Evolutionary conservation across 2,797 vertebrate genomes (phyloP).

Genomic region (Ptychadena robeensis): DNA sequence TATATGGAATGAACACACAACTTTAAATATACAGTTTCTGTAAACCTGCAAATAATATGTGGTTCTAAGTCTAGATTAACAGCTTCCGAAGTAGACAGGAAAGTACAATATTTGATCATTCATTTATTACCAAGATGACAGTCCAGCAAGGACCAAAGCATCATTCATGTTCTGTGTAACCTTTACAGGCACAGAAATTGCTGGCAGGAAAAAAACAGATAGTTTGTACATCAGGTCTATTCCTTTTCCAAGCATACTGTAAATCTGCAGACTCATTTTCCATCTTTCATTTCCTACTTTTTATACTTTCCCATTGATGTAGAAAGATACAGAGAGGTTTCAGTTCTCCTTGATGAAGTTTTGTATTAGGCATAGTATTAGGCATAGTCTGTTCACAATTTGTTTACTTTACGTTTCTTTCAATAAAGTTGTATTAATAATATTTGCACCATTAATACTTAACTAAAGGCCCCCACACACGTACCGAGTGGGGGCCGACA

Average conservation of each 20-base stretch:
- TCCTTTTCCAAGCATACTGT: conserved; percentile 37
- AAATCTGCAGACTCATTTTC: conserved; percentile 16
- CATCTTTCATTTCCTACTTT: conserved; percentile 19
- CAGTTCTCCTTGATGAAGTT: neutral
- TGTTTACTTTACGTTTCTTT: neutral
- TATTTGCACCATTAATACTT: neutral
- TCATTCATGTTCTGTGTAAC: conserved; percentile 26
- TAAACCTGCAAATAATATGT: neutral
- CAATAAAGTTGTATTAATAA: neutral
- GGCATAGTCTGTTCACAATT: neutral
- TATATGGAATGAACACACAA: neutral
- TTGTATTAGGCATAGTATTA: neutral
- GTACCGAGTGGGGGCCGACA: no score
- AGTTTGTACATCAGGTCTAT: conserved; percentile 5
- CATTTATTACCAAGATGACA: conserved; percentile 35
- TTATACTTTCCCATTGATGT: conserved; percentile 5
- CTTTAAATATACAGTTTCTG: neutral
- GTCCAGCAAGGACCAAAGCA: neutral
- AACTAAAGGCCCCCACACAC: no score
- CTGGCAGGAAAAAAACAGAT: conserved; percentile 5
- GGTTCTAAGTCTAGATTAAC: neutral
- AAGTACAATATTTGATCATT: conserved; percentile 26
- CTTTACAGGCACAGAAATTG: conserved; percentile 19
- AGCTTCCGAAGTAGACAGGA: conserved; percentile 14
- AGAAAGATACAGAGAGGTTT: conserved; percentile 4